Conservation (phyloP, 37 sponge, comb jelly and placozoan species). For the Bolinopsis microptera region DNA sequence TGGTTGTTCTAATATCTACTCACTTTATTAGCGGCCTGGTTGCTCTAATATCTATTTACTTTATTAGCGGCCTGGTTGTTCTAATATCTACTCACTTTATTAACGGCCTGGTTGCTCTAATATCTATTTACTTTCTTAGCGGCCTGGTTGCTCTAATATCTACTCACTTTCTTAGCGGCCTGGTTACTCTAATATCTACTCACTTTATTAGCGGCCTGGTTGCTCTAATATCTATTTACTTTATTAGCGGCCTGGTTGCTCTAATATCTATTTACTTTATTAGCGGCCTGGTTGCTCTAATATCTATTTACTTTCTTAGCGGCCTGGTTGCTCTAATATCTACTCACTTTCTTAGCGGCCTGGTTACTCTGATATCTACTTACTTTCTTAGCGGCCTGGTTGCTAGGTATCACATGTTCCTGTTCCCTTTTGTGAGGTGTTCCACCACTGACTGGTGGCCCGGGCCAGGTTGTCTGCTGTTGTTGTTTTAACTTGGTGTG, state of each 20-base stretch:
- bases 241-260: background rate
- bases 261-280: background rate
- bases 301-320: background rate
- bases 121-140: background rate
- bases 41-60: too few relatives aligned
- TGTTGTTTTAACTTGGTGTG: constrained; percentile 37
- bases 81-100: too few relatives aligned
- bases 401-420: background rate
- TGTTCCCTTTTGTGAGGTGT: background rate
- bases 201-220: background rate
- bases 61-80: too few relatives aligned
- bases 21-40: too few relatives aligned
- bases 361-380: background rate
- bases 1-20: too few relatives aligned
- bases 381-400: background rate
- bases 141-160: background rate
- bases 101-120: background rate
- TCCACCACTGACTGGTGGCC: background rate
- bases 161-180: background rate
- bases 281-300: background rate
- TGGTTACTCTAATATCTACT: background rate
- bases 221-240: background rate
- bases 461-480: background rate
- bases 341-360: background rate
- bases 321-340: background rate